A percentile compares a stretch with the other conserved stretches of the same genome.
Evolutionary conservation across 2,797 vertebrate genomes (phyloP).

Genomic region (Atherinosoma microstoma): DNA sequence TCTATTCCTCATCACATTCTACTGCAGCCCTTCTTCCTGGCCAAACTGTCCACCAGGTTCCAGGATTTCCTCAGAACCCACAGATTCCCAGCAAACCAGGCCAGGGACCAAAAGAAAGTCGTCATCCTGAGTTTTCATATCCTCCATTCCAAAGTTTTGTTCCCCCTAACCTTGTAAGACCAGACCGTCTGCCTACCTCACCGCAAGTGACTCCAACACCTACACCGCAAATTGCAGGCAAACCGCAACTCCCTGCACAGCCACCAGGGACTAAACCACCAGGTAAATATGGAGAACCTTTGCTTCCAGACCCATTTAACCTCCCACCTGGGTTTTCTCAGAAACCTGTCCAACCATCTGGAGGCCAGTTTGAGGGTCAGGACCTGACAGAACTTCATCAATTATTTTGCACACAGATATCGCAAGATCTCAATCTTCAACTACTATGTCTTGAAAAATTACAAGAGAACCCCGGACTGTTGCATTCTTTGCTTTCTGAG

Average conservation of each 20-base stretch:
- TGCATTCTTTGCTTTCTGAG: neutral
- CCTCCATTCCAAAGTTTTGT: constrained; percentile 7
- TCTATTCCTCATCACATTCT: neutral
- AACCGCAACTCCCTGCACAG: neutral
- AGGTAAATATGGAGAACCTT: neutral
- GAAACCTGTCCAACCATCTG: constrained; percentile 5
- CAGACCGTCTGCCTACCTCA: neutral
- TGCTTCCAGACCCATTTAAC: neutral
- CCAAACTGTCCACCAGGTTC: neutral
- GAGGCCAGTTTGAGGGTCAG: neutral
- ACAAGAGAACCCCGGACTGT: neutral
- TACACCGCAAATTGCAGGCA: neutral
- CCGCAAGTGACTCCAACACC: neutral
- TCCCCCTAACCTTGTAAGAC: neutral
- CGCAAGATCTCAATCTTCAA: neutral
- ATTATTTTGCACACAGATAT: constrained; percentile 2
- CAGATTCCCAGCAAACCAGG: neutral
- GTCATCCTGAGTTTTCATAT: constrained; percentile 10
- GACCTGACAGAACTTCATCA: constrained; percentile 1
- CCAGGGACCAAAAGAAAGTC: neutral
- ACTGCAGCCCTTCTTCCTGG: neutral
- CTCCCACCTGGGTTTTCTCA: neutral
- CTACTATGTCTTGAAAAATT: constrained; percentile 16
- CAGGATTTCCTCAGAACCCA: neutral
- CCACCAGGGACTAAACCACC: constrained; percentile 10